Conservation (phyloP, 2,888 invertebrate genomes). For the Ceramica pisi region DNA sequence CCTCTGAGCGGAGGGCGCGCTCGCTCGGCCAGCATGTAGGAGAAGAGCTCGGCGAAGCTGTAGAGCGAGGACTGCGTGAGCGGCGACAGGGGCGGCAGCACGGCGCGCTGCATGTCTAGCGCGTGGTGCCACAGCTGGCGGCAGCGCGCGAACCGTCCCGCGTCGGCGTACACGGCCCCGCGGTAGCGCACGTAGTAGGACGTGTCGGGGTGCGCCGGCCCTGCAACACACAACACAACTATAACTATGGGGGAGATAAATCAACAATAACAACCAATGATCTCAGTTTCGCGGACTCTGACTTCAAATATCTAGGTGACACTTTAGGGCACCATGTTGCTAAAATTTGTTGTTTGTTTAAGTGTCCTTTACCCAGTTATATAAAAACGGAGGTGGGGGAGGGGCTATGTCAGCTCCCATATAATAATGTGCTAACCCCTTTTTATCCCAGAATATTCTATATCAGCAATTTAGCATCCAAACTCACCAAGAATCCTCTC, state of each 20-base stretch:
- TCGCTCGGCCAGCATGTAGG: constrained; percentile 97
- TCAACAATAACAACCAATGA: neutral
- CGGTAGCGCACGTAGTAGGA: constrained; percentile 98
- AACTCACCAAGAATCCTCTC: constrained; percentile 95
- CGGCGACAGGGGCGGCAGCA: constrained; percentile 97
- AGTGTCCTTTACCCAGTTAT: no score
- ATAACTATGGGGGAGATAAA: neutral
- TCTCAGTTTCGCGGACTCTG: neutral
- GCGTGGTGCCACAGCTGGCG: constrained; percentile 99
- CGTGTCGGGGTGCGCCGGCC: constrained; percentile 98
- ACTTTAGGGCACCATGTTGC: no score
- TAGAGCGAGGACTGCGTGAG: constrained; percentile 98
- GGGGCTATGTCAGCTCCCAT: no score
- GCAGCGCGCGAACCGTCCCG: constrained; percentile 97
- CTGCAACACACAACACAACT: constrained; percentile 68
- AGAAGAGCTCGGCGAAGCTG: constrained; percentile 98
- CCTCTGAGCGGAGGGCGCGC: constrained; percentile 93
- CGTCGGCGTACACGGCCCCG: constrained; percentile 98
- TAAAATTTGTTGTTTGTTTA: no score
- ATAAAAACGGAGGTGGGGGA: no score
- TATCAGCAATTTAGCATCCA: neutral
- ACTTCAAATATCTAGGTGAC: no score
- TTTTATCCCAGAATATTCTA: no score
- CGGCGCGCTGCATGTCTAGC: constrained; percentile 98
- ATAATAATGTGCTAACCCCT: no score